phyloP scores from a whole-genome alignment of 2,888 invertebrate species.

The Helleia helle region DNA sequence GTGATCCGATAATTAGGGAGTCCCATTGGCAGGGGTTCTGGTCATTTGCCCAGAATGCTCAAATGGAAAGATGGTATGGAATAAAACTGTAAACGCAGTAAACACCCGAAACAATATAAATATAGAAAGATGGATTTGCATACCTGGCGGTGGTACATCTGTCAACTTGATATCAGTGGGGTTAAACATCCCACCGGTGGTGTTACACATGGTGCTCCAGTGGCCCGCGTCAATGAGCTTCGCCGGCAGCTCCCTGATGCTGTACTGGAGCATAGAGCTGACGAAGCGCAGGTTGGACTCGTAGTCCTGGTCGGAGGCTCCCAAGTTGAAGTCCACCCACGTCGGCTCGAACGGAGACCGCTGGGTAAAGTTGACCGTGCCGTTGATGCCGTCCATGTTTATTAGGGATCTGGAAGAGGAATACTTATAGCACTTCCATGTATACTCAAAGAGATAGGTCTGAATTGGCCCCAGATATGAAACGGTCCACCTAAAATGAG shows the following conservation, averaged over 20 bases:
- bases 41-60: no score
- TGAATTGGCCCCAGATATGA: no score
- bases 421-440: no score
- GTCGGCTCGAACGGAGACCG: constrained; percentile 89
- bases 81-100: no score
- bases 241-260: constrained; percentile 81
- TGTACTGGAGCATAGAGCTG: constrained; percentile 80
- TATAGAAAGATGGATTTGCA: no score
- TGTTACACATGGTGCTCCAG: constrained; percentile 72
- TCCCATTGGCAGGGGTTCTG: no score
- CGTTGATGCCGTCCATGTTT: constrained; percentile 85
- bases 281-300: constrained; percentile 83
- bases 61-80: no score
- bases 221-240: constrained; percentile 37
- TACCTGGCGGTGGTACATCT: constrained; percentile 77
- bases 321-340: constrained; percentile 81
- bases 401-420: constrained; percentile 75
- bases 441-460: no score
- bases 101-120: no score
- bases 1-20: no score
- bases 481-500: no score
- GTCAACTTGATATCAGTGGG: constrained; percentile 77
- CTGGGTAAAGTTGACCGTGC: constrained; percentile 84
- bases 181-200: constrained; percentile 84
- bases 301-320: constrained; percentile 77